Conservation (phyloP, 2,113 vertebrate species). For the Scytalopus superciliaris region DNA sequence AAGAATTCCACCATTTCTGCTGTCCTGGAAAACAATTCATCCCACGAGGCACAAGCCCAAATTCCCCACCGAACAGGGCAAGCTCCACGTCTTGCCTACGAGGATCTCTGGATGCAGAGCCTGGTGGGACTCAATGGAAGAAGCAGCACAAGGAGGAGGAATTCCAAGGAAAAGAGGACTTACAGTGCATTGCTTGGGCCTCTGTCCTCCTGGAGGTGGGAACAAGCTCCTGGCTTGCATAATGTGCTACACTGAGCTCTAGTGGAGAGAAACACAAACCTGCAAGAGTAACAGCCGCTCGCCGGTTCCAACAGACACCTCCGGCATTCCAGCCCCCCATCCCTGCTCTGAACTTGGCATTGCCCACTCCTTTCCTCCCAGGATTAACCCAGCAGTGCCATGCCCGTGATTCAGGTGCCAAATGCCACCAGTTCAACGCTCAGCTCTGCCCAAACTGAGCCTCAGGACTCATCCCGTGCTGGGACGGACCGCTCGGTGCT, state of each 20-base stretch:
- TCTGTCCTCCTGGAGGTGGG: constrained; percentile 6
- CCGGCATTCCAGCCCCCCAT: background rate
- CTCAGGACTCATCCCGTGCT: background rate
- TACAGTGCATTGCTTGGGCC: background rate
- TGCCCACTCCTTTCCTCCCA: background rate
- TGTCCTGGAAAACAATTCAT: background rate
- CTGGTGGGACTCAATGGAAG: background rate
- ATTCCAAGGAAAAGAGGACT: background rate
- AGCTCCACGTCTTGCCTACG: background rate
- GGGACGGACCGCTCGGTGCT: background rate
- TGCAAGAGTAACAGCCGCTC: background rate
- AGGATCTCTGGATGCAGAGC: background rate
- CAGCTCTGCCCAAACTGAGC: background rate
- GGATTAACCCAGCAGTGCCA: background rate
- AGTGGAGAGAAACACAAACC: background rate
- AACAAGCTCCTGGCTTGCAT: background rate
- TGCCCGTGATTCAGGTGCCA: background rate
- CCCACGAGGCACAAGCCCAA: background rate
- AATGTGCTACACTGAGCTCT: constrained; percentile 5
- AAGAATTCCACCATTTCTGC: constrained; percentile 20
- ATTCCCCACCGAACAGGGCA: background rate
- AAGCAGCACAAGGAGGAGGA: constrained; percentile 10
- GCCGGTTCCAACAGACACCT: background rate
- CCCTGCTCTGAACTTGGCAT: background rate
- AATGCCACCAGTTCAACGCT: background rate